Evolutionary conservation across 2,113 vertebrate species (phyloP).

Genomic region (Cairina moschata): DNA sequence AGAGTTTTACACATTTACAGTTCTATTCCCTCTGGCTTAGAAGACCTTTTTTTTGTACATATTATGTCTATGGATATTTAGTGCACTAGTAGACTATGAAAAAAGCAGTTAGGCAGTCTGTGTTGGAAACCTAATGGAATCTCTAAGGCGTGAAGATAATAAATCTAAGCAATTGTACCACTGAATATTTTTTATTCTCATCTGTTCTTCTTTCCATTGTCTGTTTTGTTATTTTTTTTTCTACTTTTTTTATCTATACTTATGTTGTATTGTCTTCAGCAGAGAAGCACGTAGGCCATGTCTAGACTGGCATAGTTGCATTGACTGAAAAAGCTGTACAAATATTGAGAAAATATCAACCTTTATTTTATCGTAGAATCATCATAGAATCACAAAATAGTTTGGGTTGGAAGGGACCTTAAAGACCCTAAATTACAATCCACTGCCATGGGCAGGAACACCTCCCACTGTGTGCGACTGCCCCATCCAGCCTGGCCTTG

Average conservation of each 20-base stretch:
- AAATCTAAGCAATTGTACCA: background rate
- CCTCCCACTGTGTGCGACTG: too few relatives aligned
- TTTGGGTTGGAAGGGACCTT: too few relatives aligned
- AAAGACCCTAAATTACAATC: too few relatives aligned
- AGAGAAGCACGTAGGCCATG: background rate
- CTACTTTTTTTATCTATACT: background rate
- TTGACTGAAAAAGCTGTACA: background rate
- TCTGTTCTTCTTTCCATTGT: background rate
- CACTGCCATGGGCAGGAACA: too few relatives aligned
- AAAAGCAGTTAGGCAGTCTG: background rate
- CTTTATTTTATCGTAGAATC: background rate
- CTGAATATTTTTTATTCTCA: slow-evolving; percentile 17
- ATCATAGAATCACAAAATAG: too few relatives aligned
- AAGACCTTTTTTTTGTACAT: background rate
- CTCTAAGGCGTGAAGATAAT: background rate
- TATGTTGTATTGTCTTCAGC: background rate
- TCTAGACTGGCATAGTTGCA: background rate
- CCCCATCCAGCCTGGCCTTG: too few relatives aligned
- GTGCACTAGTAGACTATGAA: background rate
- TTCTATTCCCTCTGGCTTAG: background rate
- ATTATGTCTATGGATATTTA: slow-evolving; percentile 19
- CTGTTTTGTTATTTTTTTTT: background rate
- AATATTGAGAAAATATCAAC: background rate
- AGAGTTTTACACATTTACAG: slow-evolving; percentile 35
- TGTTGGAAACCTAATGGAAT: slow-evolving; percentile 4